Percentiles rank a stretch among this genome's conserved stretches.
These are phyloP conservation scores for Melinaea marsaeus DNA, from an alignment of 2,888 invertebrate genomes.

Conservation along the genomic window DNA sequence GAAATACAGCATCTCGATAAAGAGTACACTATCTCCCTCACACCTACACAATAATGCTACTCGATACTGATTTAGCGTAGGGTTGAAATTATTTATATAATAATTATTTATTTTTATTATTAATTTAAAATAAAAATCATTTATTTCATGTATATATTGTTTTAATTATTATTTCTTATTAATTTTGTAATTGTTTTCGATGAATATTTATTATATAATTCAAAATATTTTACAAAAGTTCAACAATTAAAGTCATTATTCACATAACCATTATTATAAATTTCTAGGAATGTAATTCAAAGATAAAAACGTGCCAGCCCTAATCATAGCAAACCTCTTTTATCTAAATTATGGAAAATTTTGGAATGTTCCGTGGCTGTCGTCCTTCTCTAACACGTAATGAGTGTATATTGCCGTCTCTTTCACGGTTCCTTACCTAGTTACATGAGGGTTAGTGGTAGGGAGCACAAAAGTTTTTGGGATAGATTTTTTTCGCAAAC, in stretches of 20 bases:
- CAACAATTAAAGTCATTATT: not conserved
- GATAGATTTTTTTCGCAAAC: slow-evolving; percentile 73
- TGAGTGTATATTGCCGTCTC: slow-evolving; percentile 44
- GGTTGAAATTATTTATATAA: slow-evolving; percentile 29
- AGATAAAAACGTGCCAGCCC: slow-evolving; percentile 49
- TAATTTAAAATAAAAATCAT: not conserved
- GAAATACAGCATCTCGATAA: slow-evolving; percentile 68
- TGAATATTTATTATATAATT: not conserved
- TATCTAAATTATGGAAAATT: slow-evolving; percentile 77
- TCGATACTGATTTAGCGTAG: slow-evolving; percentile 48
- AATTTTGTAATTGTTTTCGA: too few species aligned
- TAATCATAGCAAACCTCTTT: slow-evolving; percentile 75
- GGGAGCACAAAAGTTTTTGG: slow-evolving; percentile 73
- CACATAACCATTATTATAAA: not conserved
- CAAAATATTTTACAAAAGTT: not conserved
- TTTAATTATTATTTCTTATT: too few species aligned
- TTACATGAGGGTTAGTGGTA: slow-evolving; percentile 65
- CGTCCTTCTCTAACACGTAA: slow-evolving; percentile 52
- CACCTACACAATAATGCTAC: slow-evolving; percentile 48
- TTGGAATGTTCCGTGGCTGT: slow-evolving; percentile 67
- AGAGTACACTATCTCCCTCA: slow-evolving; percentile 48
- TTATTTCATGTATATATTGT: too few species aligned
- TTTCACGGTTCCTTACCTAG: slow-evolving; percentile 59
- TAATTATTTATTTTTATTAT: not conserved
- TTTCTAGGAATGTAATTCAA: slow-evolving; percentile 6